Conservation (phyloP, 2,888 invertebrate genomes). For the Drosophila nr. perissopoda region DNA sequence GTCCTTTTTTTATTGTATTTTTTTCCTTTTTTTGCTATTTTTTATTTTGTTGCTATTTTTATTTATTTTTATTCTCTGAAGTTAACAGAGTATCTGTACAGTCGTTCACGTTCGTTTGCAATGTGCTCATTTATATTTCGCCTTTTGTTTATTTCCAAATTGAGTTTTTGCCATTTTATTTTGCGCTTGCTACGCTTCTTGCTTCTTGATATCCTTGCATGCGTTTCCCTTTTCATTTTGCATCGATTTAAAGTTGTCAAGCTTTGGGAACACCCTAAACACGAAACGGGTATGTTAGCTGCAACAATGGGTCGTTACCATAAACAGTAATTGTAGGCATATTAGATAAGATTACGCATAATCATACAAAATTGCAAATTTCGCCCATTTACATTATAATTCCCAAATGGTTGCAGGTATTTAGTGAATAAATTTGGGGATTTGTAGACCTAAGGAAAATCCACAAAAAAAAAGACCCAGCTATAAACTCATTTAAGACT, state of each 20-base stretch:
- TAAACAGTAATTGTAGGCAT: background rate
- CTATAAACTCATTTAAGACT: constrained; percentile 17
- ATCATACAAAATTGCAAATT: background rate
- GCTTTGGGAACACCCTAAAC: constrained; percentile 29
- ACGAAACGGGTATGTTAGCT: background rate
- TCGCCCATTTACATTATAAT: background rate
- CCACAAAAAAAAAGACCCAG: background rate
- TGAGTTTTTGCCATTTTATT: constrained; percentile 69
- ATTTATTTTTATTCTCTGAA: background rate
- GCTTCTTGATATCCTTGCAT: constrained; percentile 14
- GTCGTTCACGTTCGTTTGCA: background rate
- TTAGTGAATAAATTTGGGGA: constrained; percentile 8
- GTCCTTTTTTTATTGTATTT: background rate
- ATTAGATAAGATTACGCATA: background rate
- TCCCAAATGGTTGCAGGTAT: background rate
- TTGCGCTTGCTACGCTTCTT: constrained; percentile 16
- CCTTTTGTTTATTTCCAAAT: constrained; percentile 76
- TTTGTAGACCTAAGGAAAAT: background rate
- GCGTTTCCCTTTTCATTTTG: constrained; percentile 56
- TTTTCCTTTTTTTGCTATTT: background rate
- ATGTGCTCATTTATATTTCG: constrained; percentile 8
- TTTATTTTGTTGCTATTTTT: too few relatives aligned
- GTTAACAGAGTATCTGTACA: background rate
- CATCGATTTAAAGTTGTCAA: constrained; percentile 61
- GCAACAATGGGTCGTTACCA: background rate